A percentile compares a stretch with the other conserved stretches of the same genome.
These are phyloP conservation scores for Celastrina argiolus DNA, from an alignment of 2,888 invertebrate species.

Conservation along the genomic window DNA sequence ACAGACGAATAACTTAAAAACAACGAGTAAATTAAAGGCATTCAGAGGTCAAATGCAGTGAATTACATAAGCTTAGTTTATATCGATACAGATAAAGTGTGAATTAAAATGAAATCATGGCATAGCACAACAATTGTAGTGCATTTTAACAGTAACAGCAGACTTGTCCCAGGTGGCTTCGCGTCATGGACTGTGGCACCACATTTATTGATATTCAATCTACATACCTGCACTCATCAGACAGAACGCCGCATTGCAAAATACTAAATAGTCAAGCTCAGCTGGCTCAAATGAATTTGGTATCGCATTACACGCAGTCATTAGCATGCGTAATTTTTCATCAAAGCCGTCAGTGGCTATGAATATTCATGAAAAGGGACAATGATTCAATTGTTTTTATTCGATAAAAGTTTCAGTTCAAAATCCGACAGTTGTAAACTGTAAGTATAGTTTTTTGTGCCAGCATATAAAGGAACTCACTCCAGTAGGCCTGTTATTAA, in stretches of 20 bases:
- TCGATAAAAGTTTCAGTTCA: slow-evolving; percentile 24
- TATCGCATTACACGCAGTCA: slow-evolving; percentile 38
- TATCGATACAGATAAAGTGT: too few species aligned
- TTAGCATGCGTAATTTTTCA: slow-evolving; percentile 51
- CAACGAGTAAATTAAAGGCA: too few species aligned
- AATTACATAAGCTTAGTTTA: not conserved
- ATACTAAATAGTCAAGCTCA: slow-evolving; percentile 31
- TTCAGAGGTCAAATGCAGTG: too few species aligned
- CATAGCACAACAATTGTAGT: not conserved
- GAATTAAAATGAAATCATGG: too few species aligned
- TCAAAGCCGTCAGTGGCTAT: slow-evolving; percentile 42
- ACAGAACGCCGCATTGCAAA: slow-evolving; percentile 23
- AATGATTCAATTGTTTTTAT: slow-evolving; percentile 38
- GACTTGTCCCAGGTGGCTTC: not conserved
- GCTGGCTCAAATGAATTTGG: slow-evolving; percentile 43
- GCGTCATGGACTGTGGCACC: not conserved
- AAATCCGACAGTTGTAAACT: not conserved
- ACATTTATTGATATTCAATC: slow-evolving; percentile 15
- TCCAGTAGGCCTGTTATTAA: not conserved
- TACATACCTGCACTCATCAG: slow-evolving; percentile 13
- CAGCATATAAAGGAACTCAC: not conserved
- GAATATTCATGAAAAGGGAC: slow-evolving; percentile 49
- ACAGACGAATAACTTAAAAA: not conserved
- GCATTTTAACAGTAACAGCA: not conserved
- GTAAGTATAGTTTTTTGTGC: not conserved